phyloP scores from a whole-genome alignment of 2,888 invertebrate genomes.

The Sceliomorpha sp. region DNA sequence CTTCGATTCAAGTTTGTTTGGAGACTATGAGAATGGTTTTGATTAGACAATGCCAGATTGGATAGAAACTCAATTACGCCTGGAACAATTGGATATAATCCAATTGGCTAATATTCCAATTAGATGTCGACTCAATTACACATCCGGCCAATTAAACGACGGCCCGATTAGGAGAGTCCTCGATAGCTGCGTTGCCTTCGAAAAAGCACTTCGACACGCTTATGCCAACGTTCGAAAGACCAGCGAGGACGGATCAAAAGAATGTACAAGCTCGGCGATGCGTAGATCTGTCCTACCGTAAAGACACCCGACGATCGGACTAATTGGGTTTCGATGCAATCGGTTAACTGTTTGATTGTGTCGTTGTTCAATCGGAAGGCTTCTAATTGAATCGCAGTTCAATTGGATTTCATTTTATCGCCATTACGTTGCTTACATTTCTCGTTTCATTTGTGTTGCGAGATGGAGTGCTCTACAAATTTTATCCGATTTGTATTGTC shows the following conservation, averaged over 20 bases:
- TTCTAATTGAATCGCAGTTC: not conserved
- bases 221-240: not conserved
- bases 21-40: conserved; percentile 22
- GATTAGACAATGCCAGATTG: conserved; percentile 34
- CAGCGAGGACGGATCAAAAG: conserved; percentile 1
- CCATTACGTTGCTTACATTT: too few relatives aligned
- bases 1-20: conserved; percentile 9
- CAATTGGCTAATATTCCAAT: conserved; percentile 31
- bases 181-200: not conserved
- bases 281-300: too few relatives aligned
- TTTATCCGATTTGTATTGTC: too few relatives aligned
- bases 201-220: not conserved
- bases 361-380: conserved; percentile 9
- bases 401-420: too few relatives aligned
- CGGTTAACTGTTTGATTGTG: conserved; percentile 6
- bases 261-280: too few relatives aligned
- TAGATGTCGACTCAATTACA: conserved; percentile 24
- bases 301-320: conserved; percentile 2
- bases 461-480: too few relatives aligned
- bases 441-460: too few relatives aligned
- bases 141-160: conserved; percentile 18
- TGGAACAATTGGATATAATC: conserved; percentile 20
- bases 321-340: conserved; percentile 13
- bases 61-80: conserved; percentile 32
- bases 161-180: conserved; percentile 1